These are phyloP conservation scores for Pinna nobilis DNA, from an alignment of 1,140 invertebrate species.

Conservation along the genomic window DNA sequence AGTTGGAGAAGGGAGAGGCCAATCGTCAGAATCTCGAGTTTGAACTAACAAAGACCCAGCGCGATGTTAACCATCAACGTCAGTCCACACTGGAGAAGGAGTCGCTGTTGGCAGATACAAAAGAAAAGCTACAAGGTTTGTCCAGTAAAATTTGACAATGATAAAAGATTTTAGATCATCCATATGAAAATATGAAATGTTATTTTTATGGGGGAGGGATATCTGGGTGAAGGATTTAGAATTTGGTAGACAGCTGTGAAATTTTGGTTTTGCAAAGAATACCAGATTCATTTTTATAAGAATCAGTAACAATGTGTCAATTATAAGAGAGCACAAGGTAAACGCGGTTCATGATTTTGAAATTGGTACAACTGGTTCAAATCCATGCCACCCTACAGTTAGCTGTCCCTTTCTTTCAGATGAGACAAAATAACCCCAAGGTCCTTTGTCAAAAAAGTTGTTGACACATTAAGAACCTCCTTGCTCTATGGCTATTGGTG, in stretches of 20 bases:
- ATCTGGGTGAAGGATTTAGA: background rate
- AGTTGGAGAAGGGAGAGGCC: conserved; percentile 65
- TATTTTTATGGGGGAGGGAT: background rate
- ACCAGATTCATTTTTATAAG: no score
- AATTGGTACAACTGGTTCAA: no score
- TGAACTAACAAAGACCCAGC: conserved; percentile 60
- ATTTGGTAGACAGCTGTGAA: background rate
- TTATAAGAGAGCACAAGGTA: no score
- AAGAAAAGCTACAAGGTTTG: conserved; percentile 60
- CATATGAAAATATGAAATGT: background rate
- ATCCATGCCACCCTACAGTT: no score
- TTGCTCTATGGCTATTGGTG: no score
- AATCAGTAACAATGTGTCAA: no score
- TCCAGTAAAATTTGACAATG: background rate
- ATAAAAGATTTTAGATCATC: background rate
- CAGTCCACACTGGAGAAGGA: conserved; percentile 50
- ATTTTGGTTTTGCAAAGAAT: no score
- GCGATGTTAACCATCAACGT: conserved; percentile 56
- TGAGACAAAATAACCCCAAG: no score
- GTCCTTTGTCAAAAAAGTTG: no score
- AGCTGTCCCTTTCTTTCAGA: no score
- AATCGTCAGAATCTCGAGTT: conserved; percentile 63
- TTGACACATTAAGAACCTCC: no score
- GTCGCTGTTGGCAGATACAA: conserved; percentile 40
- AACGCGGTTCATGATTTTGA: no score